Base-by-base conservation (phyloP, 2,888 invertebrate species). In the Cenopis cana region DNA sequence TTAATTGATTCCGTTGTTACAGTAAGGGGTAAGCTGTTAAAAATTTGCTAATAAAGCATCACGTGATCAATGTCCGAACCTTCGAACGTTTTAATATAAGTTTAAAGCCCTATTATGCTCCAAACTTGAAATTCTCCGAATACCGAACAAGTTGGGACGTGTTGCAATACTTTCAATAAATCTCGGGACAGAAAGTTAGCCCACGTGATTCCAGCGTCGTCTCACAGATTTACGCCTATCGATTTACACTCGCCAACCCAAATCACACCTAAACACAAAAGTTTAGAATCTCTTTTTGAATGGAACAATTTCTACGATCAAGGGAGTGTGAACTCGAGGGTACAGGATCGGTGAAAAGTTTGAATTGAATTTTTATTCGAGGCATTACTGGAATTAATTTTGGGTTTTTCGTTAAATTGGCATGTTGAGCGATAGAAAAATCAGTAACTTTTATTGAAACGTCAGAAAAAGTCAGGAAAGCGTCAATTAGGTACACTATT, bases 351-450 rank as follows among this genome's bases (percentile, higher is more conserved):
- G 4, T 33, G 50, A 36, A 62, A 62, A 62, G 62, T 62, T 62
- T 33, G 50, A 50, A 62, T 62, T 62, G 62, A 62, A 36, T 62
- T 62, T 62, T 62, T 50, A 62, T 62, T 62, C 33, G 33, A 62
- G 36, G 50, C 62, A 52, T 50, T 62, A 18, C 12, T 18, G 1
- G 50, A 62, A 36, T 62, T 62, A 62, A 62, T 49, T 12, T 18
- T 6, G 33, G 50, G 50, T 36, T 62, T 52, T 8, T 33, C 33
- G 9, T 33, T 24, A 4, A 24, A 24, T 24, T 4, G 24, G 4
- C 24, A 24, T 24, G 24, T 24, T 24, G 24, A 24, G 24, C 4
- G 4, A 24, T 24, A 24, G 24, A 3, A 1, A 24, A 24, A 24
- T 24, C 24, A 24, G 24, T 24, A 4, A 4, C 4, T 3, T 24